Conservation (phyloP, 2,113 vertebrate genomes). For the Lates calcarifer region DNA sequence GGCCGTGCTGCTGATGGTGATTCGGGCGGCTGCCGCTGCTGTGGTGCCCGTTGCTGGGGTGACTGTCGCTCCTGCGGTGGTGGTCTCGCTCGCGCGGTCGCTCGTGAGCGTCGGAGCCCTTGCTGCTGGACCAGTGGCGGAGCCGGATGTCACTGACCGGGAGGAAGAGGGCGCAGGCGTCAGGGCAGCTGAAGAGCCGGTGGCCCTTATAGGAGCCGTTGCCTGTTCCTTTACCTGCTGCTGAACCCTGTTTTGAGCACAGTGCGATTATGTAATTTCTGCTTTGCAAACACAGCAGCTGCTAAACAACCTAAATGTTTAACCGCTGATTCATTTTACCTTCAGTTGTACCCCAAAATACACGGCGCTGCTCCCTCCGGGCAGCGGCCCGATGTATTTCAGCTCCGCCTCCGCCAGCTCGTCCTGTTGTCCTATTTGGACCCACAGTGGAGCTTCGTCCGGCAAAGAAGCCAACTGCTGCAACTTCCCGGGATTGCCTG, state of each 20-base stretch:
- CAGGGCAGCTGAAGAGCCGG: conserved; percentile 83
- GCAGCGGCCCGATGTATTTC: conserved; percentile 81
- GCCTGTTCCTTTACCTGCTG: conserved; percentile 71
- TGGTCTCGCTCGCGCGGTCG: conserved; percentile 25
- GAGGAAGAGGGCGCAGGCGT: conserved; percentile 84
- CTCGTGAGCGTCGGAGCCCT: conserved; percentile 24
- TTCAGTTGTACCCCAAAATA: conserved; percentile 86
- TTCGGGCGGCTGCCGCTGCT: neutral
- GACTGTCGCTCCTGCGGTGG: neutral
- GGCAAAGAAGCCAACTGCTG: conserved; percentile 69
- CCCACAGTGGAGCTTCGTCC: conserved; percentile 73
- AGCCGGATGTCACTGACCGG: conserved; percentile 71
- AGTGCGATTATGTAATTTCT: no score
- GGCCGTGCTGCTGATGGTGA: neutral
- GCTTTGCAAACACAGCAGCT: neutral
- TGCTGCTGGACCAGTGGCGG: conserved; percentile 45
- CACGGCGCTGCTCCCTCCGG: conserved; percentile 74
- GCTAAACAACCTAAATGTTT: no score
- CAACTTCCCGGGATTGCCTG: conserved; percentile 74
- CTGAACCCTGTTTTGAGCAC: conserved; percentile 63
- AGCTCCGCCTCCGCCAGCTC: conserved; percentile 83
- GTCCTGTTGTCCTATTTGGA: conserved; percentile 74
- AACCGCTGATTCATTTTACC: no score
- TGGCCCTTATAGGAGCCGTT: conserved; percentile 84
- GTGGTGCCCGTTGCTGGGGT: conserved; percentile 15